Evolutionary conservation across 2,797 vertebrate genomes (phyloP).

Genomic region (Siniperca obscura): DNA sequence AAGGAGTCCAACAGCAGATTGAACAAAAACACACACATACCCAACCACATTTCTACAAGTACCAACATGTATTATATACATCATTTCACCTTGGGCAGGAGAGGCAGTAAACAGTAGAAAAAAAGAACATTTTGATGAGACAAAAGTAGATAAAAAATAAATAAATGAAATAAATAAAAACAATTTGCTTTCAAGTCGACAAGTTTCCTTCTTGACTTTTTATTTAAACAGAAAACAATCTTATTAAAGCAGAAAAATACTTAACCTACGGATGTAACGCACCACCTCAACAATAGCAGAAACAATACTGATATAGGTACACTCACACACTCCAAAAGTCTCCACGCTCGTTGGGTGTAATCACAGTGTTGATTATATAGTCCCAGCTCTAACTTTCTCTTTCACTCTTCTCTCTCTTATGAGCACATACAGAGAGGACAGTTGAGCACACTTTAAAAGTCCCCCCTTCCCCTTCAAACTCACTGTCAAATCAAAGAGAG

Average conservation of each 20-base stretch:
- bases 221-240: not conserved
- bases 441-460: conserved; percentile 75
- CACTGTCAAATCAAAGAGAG: conserved; percentile 79
- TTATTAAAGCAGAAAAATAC: not conserved
- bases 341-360: conserved; percentile 21
- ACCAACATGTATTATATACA: not conserved
- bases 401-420: conserved; percentile 53
- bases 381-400: conserved; percentile 56
- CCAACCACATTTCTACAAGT: not conserved
- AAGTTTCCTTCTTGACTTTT: not conserved
- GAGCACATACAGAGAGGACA: conserved; percentile 58
- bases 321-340: conserved; percentile 68
- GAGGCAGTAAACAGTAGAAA: not conserved
- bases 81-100: not conserved
- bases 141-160: not conserved
- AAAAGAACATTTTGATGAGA: not conserved
- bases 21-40: not conserved
- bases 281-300: conserved; percentile 1
- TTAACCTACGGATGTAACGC: not conserved
- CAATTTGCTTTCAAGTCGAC: not conserved
- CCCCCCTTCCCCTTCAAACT: conserved; percentile 74
- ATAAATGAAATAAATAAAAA: not conserved
- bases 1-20: not conserved
- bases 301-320: not conserved
- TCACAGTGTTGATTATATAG: conserved; percentile 43